Conservation (phyloP, 2,888 invertebrate species). For the Drosophila mercatorum region DNA sequence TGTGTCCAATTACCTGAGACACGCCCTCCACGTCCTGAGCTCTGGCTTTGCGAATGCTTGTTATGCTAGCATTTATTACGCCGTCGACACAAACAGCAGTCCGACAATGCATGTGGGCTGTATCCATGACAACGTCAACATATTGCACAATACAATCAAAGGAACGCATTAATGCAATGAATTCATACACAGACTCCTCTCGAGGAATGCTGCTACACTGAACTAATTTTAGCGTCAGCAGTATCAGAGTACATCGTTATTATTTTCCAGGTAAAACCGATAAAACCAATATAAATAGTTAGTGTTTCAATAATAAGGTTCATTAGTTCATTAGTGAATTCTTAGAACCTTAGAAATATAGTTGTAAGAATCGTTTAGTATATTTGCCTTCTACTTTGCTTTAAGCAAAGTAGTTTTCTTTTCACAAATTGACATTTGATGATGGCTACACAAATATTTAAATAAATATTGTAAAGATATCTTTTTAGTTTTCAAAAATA, state of each 20-base stretch:
- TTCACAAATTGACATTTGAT: not conserved
- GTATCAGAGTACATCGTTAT: not conserved
- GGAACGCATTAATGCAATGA: not conserved
- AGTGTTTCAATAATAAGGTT: not conserved
- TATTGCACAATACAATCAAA: slow-evolving; percentile 29
- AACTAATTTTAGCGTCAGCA: not conserved
- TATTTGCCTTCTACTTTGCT: not conserved
- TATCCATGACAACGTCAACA: slow-evolving; percentile 20
- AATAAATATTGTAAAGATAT: too few species aligned
- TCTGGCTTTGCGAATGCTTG: not conserved
- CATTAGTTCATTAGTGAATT: not conserved
- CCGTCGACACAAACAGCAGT: slow-evolving; percentile 35
- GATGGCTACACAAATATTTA: too few species aligned
- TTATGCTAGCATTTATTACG: slow-evolving; percentile 32
- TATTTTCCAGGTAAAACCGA: not conserved
- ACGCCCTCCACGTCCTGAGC: not conserved
- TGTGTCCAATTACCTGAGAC: slow-evolving; percentile 2
- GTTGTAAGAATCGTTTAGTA: not conserved
- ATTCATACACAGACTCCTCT: not conserved
- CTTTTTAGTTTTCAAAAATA: too few species aligned
- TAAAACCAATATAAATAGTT: too few species aligned
- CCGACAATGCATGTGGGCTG: slow-evolving; percentile 8
- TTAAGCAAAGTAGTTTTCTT: not conserved
- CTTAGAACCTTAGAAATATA: not conserved
- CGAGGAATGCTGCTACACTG: too few species aligned